A percentile compares a stretch with the other conserved stretches of the same genome.
Conservation (phyloP, 2,888 invertebrate genomes). For the Agrotis ipsilon region DNA sequence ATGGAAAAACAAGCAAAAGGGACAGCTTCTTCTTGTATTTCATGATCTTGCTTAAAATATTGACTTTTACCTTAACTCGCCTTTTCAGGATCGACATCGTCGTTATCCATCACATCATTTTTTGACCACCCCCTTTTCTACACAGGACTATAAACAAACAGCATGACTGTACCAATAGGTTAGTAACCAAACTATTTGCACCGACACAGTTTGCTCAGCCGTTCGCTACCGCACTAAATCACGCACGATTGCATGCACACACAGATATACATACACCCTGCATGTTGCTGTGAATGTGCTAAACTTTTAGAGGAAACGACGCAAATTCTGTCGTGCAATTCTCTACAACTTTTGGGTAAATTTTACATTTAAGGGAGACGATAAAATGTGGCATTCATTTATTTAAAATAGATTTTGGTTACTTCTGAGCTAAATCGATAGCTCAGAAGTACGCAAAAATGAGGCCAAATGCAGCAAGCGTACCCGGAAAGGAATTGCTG, state of each 20-base stretch:
- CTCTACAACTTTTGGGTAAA: not conserved
- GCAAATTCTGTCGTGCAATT: conserved; percentile 23
- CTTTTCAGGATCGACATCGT: not conserved
- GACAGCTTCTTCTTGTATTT: too few relatives aligned
- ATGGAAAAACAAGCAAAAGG: too few relatives aligned
- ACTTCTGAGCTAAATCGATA: too few relatives aligned
- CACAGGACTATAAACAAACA: not conserved
- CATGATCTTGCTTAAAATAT: too few relatives aligned
- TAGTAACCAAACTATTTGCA: conserved; percentile 53
- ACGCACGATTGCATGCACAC: conserved; percentile 51
- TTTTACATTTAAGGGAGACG: not conserved
- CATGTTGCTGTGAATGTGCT: conserved; percentile 42
- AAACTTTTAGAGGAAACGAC: conserved; percentile 27
- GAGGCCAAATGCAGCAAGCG: too few relatives aligned
- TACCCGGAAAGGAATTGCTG: too few relatives aligned
- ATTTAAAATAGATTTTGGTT: too few relatives aligned
- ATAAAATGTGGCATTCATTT: too few relatives aligned
- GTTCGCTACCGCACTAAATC: conserved; percentile 61
- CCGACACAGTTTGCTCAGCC: conserved; percentile 52
- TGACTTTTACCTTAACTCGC: not conserved
- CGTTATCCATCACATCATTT: not conserved
- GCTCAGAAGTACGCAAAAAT: too few relatives aligned
- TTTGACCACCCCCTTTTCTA: not conserved
- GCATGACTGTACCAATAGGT: conserved; percentile 41
- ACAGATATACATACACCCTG: conserved; percentile 26